Percentiles rank a stretch among this genome's conserved stretches.
Conservation (phyloP, 2,113 vertebrate genomes). For the Lonchura striata region DNA sequence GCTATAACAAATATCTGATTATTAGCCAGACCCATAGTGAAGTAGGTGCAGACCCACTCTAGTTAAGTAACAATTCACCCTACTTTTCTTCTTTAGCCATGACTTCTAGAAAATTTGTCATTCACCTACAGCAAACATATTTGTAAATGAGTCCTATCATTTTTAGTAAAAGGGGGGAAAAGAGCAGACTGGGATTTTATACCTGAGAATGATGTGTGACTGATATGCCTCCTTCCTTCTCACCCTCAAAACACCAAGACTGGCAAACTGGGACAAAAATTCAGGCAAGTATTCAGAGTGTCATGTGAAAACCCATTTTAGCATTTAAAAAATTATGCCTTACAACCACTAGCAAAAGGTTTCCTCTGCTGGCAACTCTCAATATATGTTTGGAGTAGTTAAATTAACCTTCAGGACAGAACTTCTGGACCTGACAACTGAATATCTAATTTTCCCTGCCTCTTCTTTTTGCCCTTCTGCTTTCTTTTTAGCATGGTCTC, state of each 20-base stretch:
- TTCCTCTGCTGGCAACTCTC: background rate
- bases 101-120: background rate
- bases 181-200: background rate
- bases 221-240: background rate
- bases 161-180: background rate
- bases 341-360: background rate
- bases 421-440: background rate
- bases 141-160: background rate
- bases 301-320: background rate
- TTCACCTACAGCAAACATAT: background rate
- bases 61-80: background rate
- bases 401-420: background rate
- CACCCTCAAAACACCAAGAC: background rate
- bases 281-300: background rate
- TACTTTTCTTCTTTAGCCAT: background rate
- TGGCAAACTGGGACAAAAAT: background rate
- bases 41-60: background rate
- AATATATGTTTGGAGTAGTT: background rate
- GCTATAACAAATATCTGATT: background rate
- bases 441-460: background rate
- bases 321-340: background rate
- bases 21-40: background rate
- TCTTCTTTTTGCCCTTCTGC: background rate
- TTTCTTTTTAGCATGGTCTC: background rate
- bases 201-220: background rate